These are phyloP conservation scores for Verasper variegatus DNA, from an alignment of 2,113 vertebrate genomes.

Conservation along the genomic window DNA sequence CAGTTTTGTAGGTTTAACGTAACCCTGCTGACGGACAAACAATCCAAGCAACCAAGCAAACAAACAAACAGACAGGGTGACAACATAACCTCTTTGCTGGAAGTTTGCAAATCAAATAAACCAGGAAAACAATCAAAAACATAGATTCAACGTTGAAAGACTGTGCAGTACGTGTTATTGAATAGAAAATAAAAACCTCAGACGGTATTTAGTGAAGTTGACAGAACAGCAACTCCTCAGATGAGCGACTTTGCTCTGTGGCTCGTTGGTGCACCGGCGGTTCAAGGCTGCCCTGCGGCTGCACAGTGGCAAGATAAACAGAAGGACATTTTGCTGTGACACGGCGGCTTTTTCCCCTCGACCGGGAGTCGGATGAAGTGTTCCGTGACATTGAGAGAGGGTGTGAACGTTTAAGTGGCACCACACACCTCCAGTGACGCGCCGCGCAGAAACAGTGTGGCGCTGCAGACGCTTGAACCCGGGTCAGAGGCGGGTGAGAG, in stretches of 20 bases:
- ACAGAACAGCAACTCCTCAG: too few relatives aligned
- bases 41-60: too few relatives aligned
- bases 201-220: neutral
- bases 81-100: too few relatives aligned
- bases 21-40: too few relatives aligned
- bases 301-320: conserved; percentile 35
- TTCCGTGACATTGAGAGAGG: conserved; percentile 51
- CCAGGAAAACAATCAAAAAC: neutral
- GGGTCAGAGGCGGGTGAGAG: conserved; percentile 66
- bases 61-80: too few relatives aligned
- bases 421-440: conserved; percentile 55
- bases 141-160: too few relatives aligned
- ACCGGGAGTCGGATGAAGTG: conserved; percentile 32
- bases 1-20: too few relatives aligned
- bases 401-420: conserved; percentile 63
- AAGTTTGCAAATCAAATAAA: neutral
- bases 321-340: conserved; percentile 38
- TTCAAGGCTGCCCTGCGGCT: conserved; percentile 12
- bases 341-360: conserved; percentile 34
- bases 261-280: neutral
- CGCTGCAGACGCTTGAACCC: conserved; percentile 36
- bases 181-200: too few relatives aligned
- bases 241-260: conserved; percentile 31
- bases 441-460: conserved; percentile 27
- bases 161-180: too few relatives aligned